phyloP scores from a whole-genome alignment of 2,797 vertebrate species.

The Arvicola amphibius region DNA sequence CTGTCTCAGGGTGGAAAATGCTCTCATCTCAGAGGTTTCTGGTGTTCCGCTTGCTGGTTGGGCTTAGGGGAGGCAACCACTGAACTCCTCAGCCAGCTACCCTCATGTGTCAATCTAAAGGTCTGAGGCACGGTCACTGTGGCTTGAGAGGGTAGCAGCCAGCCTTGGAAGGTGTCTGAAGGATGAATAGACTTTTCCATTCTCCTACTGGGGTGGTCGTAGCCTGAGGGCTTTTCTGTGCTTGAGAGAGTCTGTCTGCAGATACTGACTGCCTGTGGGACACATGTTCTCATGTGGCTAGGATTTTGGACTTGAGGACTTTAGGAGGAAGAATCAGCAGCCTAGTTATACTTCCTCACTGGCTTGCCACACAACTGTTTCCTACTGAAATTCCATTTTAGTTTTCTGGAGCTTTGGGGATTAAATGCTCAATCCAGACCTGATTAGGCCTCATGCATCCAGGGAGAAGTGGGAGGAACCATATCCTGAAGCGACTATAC shows the following conservation, averaged over 20 bases:
- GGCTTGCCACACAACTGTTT: not conserved
- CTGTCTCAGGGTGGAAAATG: not conserved
- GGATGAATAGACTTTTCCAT: not conserved
- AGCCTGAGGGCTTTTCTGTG: not conserved
- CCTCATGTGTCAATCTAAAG: not conserved
- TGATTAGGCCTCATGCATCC: not conserved
- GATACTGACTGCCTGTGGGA: not conserved
- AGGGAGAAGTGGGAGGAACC: slow-evolving; percentile 22
- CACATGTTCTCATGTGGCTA: not conserved
- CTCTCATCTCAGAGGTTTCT: slow-evolving; percentile 3
- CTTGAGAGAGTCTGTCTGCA: not conserved
- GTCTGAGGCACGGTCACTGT: slow-evolving; percentile 10
- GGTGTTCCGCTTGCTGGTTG: not conserved
- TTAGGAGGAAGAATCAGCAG: not conserved
- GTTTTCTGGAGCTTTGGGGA: slow-evolving; percentile 19
- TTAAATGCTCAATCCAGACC: not conserved
- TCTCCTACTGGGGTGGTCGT: not conserved
- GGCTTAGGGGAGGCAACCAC: not conserved
- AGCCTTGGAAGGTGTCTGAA: not conserved
- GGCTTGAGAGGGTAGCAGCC: not conserved
- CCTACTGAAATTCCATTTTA: slow-evolving; percentile 40
- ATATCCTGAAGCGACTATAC: slow-evolving; percentile 10
- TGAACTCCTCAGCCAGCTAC: not conserved
- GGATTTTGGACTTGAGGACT: slow-evolving; percentile 33
- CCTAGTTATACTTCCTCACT: not conserved